A percentile compares a stretch with the other conserved stretches of the same genome.
Conservation (phyloP, 2,113 vertebrate genomes). For the Cricetomys ansorgei region DNA sequence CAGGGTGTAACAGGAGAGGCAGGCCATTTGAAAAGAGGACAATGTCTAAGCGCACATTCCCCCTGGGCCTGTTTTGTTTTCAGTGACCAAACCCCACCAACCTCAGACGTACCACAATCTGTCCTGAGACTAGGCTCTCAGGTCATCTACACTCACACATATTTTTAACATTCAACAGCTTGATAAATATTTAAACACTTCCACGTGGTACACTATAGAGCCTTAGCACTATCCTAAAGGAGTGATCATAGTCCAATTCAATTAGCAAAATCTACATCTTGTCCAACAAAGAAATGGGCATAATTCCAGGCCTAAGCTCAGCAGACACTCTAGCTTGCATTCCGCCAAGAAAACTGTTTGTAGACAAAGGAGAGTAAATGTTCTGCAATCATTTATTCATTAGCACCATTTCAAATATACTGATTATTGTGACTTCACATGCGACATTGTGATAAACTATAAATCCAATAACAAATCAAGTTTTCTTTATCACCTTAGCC, state of each 20-base stretch:
- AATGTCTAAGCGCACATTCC: slow-evolving; percentile 57
- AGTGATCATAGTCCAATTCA: background rate
- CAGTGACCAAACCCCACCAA: slow-evolving; percentile 8
- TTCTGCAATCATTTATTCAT: background rate
- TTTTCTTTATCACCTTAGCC: background rate
- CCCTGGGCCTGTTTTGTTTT: slow-evolving; percentile 7
- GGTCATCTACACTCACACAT: background rate
- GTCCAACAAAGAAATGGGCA: slow-evolving; percentile 46
- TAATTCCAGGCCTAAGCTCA: background rate
- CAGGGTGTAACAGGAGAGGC: slow-evolving; percentile 53
- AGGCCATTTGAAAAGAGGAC: slow-evolving; percentile 48
- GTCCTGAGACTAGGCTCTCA: background rate
- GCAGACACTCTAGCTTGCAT: background rate
- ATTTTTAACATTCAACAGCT: background rate
- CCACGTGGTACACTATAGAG: background rate
- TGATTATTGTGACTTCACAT: slow-evolving; percentile 5
- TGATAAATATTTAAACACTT: slow-evolving; percentile 39
- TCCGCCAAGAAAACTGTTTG: background rate
- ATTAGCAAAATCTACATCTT: slow-evolving; percentile 34
- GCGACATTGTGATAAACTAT: slow-evolving; percentile 10
- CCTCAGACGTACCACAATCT: slow-evolving; percentile 6
- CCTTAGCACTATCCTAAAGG: background rate
- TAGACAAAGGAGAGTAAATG: background rate
- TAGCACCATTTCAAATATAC: slow-evolving; percentile 34
- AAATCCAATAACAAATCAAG: slow-evolving; percentile 33